Base-by-base conservation (phyloP, 1,140 invertebrate species). In the Bombyx mandarina region DNA sequence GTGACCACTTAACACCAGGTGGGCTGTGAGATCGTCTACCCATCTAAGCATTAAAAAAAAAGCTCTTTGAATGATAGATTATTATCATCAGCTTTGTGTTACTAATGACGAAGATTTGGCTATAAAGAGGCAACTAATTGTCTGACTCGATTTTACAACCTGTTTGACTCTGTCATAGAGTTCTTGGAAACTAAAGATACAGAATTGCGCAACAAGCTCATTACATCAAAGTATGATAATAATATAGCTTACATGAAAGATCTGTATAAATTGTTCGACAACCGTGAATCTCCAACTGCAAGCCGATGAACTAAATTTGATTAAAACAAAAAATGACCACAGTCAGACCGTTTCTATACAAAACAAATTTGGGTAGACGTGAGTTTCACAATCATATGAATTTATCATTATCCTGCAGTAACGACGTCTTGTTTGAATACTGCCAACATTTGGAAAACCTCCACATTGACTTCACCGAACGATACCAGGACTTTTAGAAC, bases 261-360 rank as follows among this genome's bases (percentile, higher is more conserved):
- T 54, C 61, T 69, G 63, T 74, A 65, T 63, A 72, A 67, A 72
- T 63, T 70, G 44, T 18, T 18, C 12, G 1, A 18, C 12, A 18
- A 18, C 12, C 12, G 12, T 18, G 12, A 18, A 18, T 18, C 12
- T 67, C 48, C 66, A 67, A 67, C 67, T 83, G 56, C 73, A 83
- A 79, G 77, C 71, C 49, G 71, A 77, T 67, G 46, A 79, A 43
- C 54, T 79, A 61, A 82, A 83, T 67, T 75, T 81, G 63, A 77
- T 82, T 66, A 81, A 82, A 71, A 75, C 69, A 48, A 48, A 48
- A 48, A 48, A 48, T 48, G 47, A 12, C 47, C 61, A 62, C 65
- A 79, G 22, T 9, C 50, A 52, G 79, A 71, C 69, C 81, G 63
- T 60, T 71, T 60, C 46, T 79, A 62, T 60, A 73, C 70, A 79